phyloP scores from a whole-genome alignment of 2,797 vertebrate species.

The Hoplostethus mediterraneus region DNA sequence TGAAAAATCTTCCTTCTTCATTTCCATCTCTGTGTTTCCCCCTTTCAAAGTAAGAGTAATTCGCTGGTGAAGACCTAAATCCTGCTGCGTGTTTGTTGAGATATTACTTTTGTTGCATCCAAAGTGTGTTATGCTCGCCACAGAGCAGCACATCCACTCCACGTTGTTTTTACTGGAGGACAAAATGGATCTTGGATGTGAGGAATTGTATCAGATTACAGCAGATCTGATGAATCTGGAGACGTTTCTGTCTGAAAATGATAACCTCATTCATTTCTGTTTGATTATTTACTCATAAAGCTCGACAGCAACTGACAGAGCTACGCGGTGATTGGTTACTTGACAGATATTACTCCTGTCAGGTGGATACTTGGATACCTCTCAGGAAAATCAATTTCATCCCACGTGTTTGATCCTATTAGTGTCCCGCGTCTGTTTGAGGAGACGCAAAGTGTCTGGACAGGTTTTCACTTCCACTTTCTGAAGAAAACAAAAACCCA shows the following conservation, averaged over 20 bases:
- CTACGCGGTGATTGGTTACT: neutral
- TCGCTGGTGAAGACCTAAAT: neutral
- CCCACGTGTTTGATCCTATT: no score
- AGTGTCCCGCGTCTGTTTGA: no score
- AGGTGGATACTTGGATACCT: no score
- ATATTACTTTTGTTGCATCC: no score
- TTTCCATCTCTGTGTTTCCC: neutral
- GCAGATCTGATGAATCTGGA: no score
- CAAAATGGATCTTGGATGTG: no score
- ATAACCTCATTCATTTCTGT: neutral
- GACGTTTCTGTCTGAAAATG: no score
- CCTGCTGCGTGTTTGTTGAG: no score
- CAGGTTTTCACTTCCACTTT: neutral
- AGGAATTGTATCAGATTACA: no score
- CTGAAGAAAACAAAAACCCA: slow-evolving; percentile 8
- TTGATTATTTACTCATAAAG: neutral
- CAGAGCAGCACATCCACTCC: neutral
- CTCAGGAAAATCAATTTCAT: no score
- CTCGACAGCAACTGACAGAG: neutral
- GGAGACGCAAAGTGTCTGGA: neutral
- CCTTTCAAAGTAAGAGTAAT: neutral
- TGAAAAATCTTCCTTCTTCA: slow-evolving; percentile 26
- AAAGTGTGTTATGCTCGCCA: neutral
- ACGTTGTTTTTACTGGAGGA: no score
- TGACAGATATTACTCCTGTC: no score